A percentile compares a stretch with the other conserved stretches of the same genome.
phyloP scores from a whole-genome alignment of 1,140 invertebrate species.

The Brachystomella parvula region DNA sequence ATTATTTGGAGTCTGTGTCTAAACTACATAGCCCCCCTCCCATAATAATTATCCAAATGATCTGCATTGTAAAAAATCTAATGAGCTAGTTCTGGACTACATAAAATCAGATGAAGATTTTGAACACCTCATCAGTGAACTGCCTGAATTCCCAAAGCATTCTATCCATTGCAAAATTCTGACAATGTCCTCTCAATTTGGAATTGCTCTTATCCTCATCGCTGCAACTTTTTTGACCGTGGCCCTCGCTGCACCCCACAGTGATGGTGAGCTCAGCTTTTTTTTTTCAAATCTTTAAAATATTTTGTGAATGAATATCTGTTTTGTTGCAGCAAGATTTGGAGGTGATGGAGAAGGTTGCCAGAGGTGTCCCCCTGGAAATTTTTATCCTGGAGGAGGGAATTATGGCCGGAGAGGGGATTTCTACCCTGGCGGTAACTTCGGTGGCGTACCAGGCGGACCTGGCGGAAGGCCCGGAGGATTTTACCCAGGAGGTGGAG shows the following conservation, averaged over 20 bases:
- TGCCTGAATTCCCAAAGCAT: neutral
- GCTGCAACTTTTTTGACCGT: neutral
- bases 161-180: neutral
- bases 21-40: no score
- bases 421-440: neutral
- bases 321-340: neutral
- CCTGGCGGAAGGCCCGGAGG: no score
- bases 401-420: no score
- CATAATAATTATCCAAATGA: no score
- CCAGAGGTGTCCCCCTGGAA: neutral
- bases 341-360: neutral
- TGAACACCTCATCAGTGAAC: no score
- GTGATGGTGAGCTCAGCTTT: neutral
- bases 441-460: no score
- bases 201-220: neutral
- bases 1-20: no score
- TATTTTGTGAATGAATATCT: neutral
- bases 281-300: neutral
- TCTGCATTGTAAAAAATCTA: no score
- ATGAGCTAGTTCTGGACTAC: no score
- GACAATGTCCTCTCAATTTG: neutral
- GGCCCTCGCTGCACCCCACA: neutral
- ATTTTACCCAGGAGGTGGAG: neutral
- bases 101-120: no score
- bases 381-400: neutral